Percentiles rank a stretch among this genome's conserved stretches.
Conservation (phyloP, 2,888 invertebrate genomes). For the Rosalia funebris region DNA sequence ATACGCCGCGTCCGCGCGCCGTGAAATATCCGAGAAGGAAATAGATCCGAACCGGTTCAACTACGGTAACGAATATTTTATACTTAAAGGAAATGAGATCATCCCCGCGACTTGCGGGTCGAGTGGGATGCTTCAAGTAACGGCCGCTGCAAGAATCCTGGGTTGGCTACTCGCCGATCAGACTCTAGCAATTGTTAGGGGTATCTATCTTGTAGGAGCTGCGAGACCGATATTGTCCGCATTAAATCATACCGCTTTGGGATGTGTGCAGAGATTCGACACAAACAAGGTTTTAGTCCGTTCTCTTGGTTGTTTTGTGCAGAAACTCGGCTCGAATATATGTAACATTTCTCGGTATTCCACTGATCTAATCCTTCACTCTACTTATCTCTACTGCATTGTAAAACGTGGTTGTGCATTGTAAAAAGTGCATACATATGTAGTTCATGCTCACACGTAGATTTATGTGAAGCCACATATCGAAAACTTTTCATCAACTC, state of each 20-base stretch:
- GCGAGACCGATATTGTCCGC: conserved; percentile 34
- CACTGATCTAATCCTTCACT: not conserved
- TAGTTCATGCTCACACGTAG: too few relatives aligned
- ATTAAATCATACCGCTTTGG: conserved; percentile 33
- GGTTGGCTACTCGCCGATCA: not conserved
- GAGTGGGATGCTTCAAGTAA: not conserved
- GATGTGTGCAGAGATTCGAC: conserved; percentile 26
- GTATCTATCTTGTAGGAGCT: conserved; percentile 27
- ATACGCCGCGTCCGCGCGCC: conserved; percentile 6
- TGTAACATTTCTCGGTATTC: not conserved
- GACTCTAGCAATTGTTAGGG: not conserved
- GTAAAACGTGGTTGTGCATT: conserved; percentile 2
- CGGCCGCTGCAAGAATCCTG: not conserved
- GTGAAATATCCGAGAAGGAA: conserved; percentile 42
- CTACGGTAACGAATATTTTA: conserved; percentile 33
- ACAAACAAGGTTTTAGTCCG: not conserved
- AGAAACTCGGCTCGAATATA: not conserved
- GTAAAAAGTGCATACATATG: not conserved
- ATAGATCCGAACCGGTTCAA: conserved; percentile 33
- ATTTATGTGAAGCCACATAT: too few relatives aligned
- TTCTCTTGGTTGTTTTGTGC: not conserved
- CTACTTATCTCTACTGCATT: conserved; percentile 1
- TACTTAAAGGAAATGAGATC: conserved; percentile 36
- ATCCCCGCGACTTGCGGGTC: conserved; percentile 20
- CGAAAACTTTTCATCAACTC: too few relatives aligned